Evolutionary conservation across 2,113 vertebrate species (phyloP), one percentile per base, ranked within the genome.

Genomic region (Centrocercus urophasianus): DNA sequence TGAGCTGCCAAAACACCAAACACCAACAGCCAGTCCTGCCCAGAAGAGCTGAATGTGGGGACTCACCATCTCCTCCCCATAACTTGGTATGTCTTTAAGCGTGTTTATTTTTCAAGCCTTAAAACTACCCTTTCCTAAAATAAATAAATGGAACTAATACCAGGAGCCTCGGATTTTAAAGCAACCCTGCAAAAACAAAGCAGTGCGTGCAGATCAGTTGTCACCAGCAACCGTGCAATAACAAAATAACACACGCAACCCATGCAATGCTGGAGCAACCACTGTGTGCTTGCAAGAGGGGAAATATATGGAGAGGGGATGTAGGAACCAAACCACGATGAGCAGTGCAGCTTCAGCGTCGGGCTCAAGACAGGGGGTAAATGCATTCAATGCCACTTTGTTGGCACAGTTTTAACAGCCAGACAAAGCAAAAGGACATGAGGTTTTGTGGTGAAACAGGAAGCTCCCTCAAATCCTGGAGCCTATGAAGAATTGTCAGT

Each of bases 401-500:
- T 88, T 90, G 86, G 73, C 0, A 0, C 0, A 0, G 86, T 43
- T 75, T 86, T 90, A 73, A 90, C 34, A 86, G 83, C 15, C 74
- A 95, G 83, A 47, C 88, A 93, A 76, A 86, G 90, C 87, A 94
- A 92, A 94, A 87, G 93, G 95, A 93, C 95, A 65, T 20, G 1
- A 93, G 48, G 91, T 45, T 77, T 93, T 86, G 88, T 0, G 13
- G 95, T 95, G 83, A 91, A 95, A 93, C 94, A 95, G 94, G 94
- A 95, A 96, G 94, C 82, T 88, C 83, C 82, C 70, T 94, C 10
- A 8, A 87, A 93, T 90, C 88, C 74, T 77, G 76, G 52, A 85
- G 88, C 80, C 94, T 96, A 94, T 96, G 93, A 95, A 95, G 93
- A 95, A 87, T 83, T 92, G 94, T 96, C 91, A 94, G 90, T 95